Percentiles rank a stretch among this genome's conserved stretches.
Conservation (phyloP, 2,888 invertebrate species). For the Eupithecia abbreviata region DNA sequence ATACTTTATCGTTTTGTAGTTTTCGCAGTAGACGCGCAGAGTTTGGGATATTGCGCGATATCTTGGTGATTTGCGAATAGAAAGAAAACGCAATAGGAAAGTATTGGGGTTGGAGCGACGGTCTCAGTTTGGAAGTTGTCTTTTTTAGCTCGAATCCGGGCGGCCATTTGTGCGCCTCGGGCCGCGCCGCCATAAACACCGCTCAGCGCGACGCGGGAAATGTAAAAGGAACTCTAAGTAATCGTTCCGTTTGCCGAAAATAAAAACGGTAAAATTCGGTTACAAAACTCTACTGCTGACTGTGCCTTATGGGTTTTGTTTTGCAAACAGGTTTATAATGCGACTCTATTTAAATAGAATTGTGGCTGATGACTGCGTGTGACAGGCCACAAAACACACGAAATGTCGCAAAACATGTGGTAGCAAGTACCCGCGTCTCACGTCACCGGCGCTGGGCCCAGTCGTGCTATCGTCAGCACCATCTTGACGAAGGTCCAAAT, state of each 20-base stretch:
- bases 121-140: background rate
- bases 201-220: slow-evolving; percentile 15
- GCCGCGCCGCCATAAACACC: slow-evolving; percentile 7
- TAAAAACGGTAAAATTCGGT: background rate
- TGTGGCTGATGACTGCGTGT: background rate
- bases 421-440: background rate
- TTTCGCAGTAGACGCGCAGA: background rate
- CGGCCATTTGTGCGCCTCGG: slow-evolving; percentile 3
- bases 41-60: slow-evolving; percentile 6
- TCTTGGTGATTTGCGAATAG: background rate
- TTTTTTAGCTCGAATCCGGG: background rate
- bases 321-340: background rate
- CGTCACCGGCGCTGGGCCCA: background rate
- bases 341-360: background rate
- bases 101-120: slow-evolving; percentile 5
- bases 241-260: slow-evolving; percentile 12
- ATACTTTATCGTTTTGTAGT: background rate
- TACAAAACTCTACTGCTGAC: slow-evolving; percentile 1
- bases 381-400: background rate
- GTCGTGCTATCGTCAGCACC: slow-evolving; percentile 9
- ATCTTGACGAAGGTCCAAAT: slow-evolving; percentile 13
- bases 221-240: slow-evolving; percentile 13
- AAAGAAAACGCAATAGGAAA: slow-evolving; percentile 8
- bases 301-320: background rate
- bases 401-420: background rate